Evolutionary conservation across 2,888 invertebrate species (phyloP).

Genomic region (Stenolophus ochropezus): DNA sequence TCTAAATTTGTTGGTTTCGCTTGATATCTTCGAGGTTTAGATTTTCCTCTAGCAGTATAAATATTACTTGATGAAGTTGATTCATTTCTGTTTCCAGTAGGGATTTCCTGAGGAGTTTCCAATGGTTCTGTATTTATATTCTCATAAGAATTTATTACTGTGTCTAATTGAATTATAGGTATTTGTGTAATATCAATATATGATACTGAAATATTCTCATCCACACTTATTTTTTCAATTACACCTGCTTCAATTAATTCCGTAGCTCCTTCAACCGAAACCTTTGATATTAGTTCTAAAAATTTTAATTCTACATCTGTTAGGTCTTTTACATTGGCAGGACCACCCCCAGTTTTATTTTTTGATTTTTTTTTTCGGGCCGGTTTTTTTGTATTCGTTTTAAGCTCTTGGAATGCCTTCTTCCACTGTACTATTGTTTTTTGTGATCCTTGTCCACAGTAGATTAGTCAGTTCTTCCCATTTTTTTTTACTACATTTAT

Average conservation of each 20-base stretch:
- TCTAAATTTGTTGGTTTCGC: background rate
- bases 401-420: conserved; percentile 8
- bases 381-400: background rate
- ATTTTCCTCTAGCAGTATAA: background rate
- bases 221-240: background rate
- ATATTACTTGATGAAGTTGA: background rate
- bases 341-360: conserved; percentile 9
- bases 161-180: background rate
- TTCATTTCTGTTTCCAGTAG: background rate
- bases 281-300: background rate
- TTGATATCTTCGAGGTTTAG: background rate
- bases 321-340: background rate
- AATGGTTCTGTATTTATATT: background rate
- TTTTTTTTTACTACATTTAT: background rate
- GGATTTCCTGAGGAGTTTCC: background rate
- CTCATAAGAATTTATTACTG: background rate
- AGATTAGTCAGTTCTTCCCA: background rate
- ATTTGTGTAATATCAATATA: background rate
- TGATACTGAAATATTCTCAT: background rate
- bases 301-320: background rate
- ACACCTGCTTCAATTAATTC: background rate
- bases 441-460: conserved; percentile 6
- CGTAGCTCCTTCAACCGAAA: background rate
- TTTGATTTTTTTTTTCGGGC: background rate
- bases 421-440: conserved; percentile 12